phyloP scores from a whole-genome alignment of 2,888 invertebrate genomes.

The Heliothis peltigera region DNA sequence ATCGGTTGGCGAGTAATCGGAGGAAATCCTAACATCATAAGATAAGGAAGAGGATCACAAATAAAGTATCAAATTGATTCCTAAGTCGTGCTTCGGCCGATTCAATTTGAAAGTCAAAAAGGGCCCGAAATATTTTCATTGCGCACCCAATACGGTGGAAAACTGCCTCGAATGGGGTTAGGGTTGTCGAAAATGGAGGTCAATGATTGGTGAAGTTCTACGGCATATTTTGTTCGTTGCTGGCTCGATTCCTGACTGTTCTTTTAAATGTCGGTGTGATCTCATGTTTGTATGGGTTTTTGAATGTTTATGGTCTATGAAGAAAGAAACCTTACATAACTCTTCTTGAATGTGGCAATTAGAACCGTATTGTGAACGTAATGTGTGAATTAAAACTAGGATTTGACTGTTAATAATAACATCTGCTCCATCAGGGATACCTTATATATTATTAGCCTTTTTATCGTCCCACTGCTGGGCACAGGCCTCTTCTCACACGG shows the following conservation, averaged over 20 bases:
- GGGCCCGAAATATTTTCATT: slow-evolving; percentile 77
- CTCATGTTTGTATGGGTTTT: too few species aligned
- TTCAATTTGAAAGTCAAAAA: slow-evolving; percentile 79
- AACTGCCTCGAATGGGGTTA: slow-evolving; percentile 52
- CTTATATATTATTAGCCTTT: too few species aligned
- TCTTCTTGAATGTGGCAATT: too few species aligned
- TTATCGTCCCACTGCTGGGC: too few species aligned
- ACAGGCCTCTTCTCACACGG: too few species aligned
- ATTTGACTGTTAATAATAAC: too few species aligned
- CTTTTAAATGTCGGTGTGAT: too few species aligned
- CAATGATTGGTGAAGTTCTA: neutral
- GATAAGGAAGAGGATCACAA: slow-evolving; percentile 46
- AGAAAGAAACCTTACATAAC: too few species aligned
- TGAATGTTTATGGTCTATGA: too few species aligned
- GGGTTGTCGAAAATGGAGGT: slow-evolving; percentile 34
- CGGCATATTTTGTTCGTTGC: neutral
- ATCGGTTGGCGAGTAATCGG: slow-evolving; percentile 31
- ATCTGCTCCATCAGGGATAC: too few species aligned
- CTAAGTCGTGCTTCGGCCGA: slow-evolving; percentile 49
- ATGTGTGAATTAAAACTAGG: too few species aligned
- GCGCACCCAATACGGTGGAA: slow-evolving; percentile 75
- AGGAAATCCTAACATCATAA: slow-evolving; percentile 37
- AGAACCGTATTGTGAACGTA: too few species aligned
- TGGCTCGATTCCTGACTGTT: neutral
- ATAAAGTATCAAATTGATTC: slow-evolving; percentile 60